Conservation (phyloP, 2,113 vertebrate species). For the Cololabis saira region DNA sequence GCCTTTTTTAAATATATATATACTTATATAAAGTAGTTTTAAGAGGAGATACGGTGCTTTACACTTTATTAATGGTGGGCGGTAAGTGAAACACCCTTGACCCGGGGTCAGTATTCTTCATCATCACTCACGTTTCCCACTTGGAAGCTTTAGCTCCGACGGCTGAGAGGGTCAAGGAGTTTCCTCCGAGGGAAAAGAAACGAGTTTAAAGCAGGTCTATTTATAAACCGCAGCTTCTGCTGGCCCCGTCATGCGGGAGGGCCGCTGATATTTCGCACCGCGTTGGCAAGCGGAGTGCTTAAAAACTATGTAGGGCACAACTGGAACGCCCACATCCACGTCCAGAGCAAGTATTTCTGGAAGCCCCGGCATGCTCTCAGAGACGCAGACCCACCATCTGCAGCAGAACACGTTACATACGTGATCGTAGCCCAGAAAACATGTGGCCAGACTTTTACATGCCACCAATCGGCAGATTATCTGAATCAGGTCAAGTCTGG, state of each 20-base stretch:
- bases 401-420: too few species aligned
- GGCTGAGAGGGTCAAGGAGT: constrained; percentile 60
- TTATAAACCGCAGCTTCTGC: constrained; percentile 52
- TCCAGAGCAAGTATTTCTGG: constrained; percentile 35
- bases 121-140: constrained; percentile 44
- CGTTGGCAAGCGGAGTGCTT: constrained; percentile 38
- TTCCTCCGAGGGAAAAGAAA: constrained; percentile 39
- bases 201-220: constrained; percentile 64
- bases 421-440: constrained; percentile 22
- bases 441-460: constrained; percentile 12
- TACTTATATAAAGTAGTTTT: too few species aligned
- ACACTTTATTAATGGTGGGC: background rate
- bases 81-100: constrained; percentile 22
- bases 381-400: background rate
- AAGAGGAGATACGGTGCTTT: too few species aligned
- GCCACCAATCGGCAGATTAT: constrained; percentile 23
- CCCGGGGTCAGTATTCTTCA: constrained; percentile 36
- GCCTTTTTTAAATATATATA: background rate
- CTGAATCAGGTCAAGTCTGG: constrained; percentile 18
- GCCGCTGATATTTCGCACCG: constrained; percentile 55
- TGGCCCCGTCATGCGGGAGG: constrained; percentile 22
- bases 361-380: constrained; percentile 14
- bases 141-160: constrained; percentile 67
- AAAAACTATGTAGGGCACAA: constrained; percentile 57
- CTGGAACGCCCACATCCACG: constrained; percentile 33